A percentile compares a stretch with the other conserved stretches of the same genome.
Evolutionary conservation across 2,113 vertebrate species (phyloP).

Genomic region (Etheostoma cragini): DNA sequence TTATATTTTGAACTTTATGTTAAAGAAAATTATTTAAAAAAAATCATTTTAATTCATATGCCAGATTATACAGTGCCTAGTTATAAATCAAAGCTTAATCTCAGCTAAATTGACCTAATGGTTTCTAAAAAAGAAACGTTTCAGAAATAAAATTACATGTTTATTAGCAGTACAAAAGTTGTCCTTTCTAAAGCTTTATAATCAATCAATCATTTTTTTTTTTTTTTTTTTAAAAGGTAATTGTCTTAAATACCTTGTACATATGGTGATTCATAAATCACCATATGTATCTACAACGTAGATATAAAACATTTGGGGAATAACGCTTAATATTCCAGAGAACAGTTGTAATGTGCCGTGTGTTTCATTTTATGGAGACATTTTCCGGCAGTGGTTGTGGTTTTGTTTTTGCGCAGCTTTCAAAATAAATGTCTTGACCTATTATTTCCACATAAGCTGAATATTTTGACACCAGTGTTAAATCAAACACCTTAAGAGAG

Average conservation of each 20-base stretch:
- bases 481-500: background rate
- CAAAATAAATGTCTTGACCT: background rate
- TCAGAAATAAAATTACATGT: background rate
- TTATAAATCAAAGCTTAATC: background rate
- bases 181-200: background rate
- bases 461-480: background rate
- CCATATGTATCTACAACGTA: no score
- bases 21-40: background rate
- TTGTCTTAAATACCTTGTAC: background rate
- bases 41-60: background rate
- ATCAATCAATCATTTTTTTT: no score
- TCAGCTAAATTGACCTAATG: background rate
- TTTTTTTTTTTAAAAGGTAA: background rate
- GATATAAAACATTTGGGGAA: slow-evolving; percentile 3
- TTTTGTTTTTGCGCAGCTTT: background rate
- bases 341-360: background rate
- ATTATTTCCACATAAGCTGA: background rate
- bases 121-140: background rate
- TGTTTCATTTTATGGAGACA: background rate
- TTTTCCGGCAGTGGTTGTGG: background rate
- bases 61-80: background rate
- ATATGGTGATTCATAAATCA: background rate
- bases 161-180: background rate
- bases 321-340: background rate
- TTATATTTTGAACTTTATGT: background rate